Base-by-base conservation (phyloP, 2,797 vertebrate genomes). In the Acanthopagrus latus region DNA sequence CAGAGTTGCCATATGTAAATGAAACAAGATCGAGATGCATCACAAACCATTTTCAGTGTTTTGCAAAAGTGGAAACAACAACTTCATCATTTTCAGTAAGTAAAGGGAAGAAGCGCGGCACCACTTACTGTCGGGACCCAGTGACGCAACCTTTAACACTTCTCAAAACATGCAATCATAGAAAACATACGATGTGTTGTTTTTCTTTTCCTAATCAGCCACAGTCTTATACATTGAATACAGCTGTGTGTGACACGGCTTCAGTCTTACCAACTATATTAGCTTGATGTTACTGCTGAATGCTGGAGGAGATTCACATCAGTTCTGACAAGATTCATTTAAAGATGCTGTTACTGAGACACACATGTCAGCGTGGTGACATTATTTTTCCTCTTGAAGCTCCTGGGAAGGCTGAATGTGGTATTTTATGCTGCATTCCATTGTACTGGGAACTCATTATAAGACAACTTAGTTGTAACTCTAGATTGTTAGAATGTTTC, bases 71-170 rank as follows among this genome's bases (percentile, higher is more conserved):
- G 58, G 58, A 21, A 60, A 60, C 20, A 21, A 43, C 58, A 23
- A 4, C 58, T 41, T 21, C 38, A 43, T 43, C n/a, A 60, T 43
- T 60, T 60, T 60, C 58, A 60, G 57, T 60, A 14, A 60, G 38
- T 21, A 21, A 43, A 43, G 13, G 20, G 58, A 60, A 59, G 57
- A 59, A 41, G 38, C 4, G 38, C 38, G 16, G 58, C 3, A 16
- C 38, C 58, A 43, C 58, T 21, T 4, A 3, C 2, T 14, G 38
- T 43, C 38, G 43, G 58, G 7, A 20, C 60, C 20, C 58, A 43
- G 58, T 60, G 38, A 16, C 2, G n/a, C 38, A 60, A 60, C 12
- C 60, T 60, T 23, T 21, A 60, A 43, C 6, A 60, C 41, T 60
- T n/a, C 58, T 43, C 58, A 60, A 41, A 60, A 43, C 20, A 60